Percentiles rank a stretch among this genome's conserved stretches.
Evolutionary conservation across 2,888 invertebrate species (phyloP).

Genomic region (Drosophila quasianomalipes): DNA sequence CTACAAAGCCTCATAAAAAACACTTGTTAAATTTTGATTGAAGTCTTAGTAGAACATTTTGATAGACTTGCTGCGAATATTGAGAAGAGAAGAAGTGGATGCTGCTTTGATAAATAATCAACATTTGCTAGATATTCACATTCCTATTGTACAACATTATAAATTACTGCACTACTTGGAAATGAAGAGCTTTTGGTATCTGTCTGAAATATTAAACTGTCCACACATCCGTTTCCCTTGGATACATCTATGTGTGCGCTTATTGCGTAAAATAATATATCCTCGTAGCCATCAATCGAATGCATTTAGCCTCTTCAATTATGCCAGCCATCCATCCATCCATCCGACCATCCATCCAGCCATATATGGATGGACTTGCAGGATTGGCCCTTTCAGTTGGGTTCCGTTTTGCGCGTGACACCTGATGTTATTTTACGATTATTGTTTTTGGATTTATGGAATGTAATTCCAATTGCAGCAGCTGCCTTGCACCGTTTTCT

Average conservation of each 20-base stretch:
- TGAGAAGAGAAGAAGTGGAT: background rate
- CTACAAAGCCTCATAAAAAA: background rate
- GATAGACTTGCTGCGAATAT: background rate
- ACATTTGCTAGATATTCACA: background rate
- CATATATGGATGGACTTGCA: background rate
- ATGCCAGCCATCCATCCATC: slow-evolving; percentile 2
- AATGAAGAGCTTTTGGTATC: background rate
- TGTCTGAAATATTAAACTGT: background rate
- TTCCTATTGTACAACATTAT: background rate
- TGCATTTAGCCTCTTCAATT: slow-evolving; percentile 4
- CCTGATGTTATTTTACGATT: slow-evolving; percentile 81
- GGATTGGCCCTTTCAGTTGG: slow-evolving; percentile 18
- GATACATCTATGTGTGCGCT: background rate
- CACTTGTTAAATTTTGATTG: background rate
- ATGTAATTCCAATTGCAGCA: slow-evolving; percentile 74
- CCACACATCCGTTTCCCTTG: background rate
- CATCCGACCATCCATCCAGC: background rate
- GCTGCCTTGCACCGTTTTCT: slow-evolving; percentile 25
- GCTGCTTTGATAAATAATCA: background rate
- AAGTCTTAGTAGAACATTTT: background rate
- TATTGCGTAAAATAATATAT: background rate
- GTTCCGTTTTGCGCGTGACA: slow-evolving; percentile 72
- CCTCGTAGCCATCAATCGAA: slow-evolving; percentile 31
- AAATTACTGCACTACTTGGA: background rate
- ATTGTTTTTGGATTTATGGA: slow-evolving; percentile 81